Evolutionary conservation across 2,888 invertebrate genomes (phyloP).

Genomic region (Megamerina dolium): DNA sequence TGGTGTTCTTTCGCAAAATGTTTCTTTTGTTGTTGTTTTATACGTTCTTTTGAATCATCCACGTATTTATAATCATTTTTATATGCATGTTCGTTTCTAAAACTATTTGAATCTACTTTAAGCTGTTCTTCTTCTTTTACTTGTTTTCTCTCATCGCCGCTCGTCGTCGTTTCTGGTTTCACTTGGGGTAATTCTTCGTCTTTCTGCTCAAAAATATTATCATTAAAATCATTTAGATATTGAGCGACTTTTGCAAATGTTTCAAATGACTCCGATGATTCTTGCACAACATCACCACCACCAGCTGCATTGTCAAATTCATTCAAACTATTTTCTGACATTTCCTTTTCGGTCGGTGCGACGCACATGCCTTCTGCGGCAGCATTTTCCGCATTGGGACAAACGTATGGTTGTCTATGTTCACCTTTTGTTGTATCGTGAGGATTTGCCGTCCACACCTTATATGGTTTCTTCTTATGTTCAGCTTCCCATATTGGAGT

Average conservation of each 20-base stretch:
- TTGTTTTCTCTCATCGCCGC: neutral
- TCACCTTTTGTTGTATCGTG: conserved; percentile 32
- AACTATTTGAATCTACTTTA: too few species aligned
- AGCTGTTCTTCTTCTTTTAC: conserved; percentile 1
- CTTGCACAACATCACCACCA: conserved; percentile 16
- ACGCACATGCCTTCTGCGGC: conserved; percentile 40
- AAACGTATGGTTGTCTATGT: conserved; percentile 33
- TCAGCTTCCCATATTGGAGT: neutral
- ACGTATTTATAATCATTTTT: conserved; percentile 4
- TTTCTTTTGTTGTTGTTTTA: conserved; percentile 2
- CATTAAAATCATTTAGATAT: conserved; percentile 12
- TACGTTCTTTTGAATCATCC: conserved; percentile 9
- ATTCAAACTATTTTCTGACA: neutral
- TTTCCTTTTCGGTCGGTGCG: too few species aligned
- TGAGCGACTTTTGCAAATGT: conserved; percentile 28
- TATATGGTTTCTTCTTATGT: conserved; percentile 26
- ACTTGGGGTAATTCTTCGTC: neutral
- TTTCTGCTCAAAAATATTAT: conserved; percentile 16
- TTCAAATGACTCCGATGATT: conserved; percentile 28
- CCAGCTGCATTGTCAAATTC: conserved; percentile 3
- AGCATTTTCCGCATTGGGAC: conserved; percentile 31
- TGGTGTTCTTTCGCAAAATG: conserved; percentile 9
- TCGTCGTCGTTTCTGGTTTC: neutral
- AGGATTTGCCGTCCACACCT: conserved; percentile 34
- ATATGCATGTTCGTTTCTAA: neutral